phyloP scores from a whole-genome alignment of 2,113 vertebrate species.

The Apteryx owenii region DNA sequence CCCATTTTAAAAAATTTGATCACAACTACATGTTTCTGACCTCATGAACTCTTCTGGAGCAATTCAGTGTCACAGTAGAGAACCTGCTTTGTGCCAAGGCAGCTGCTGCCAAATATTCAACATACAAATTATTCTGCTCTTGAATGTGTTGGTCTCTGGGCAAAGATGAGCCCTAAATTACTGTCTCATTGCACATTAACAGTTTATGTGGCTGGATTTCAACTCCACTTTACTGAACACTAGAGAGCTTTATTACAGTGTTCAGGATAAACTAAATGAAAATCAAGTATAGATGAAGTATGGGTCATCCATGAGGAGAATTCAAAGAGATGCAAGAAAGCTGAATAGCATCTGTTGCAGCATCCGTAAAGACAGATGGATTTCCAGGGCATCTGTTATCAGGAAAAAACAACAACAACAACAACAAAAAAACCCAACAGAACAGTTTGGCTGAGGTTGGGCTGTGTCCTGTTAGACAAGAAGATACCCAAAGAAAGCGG shows the following conservation, averaged over 20 bases:
- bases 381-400: not conserved
- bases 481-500: not conserved
- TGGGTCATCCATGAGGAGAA: slow-evolving; percentile 12
- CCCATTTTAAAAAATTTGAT: not conserved
- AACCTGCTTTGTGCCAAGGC: not conserved
- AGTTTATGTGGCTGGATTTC: slow-evolving; percentile 25
- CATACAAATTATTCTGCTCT: not conserved
- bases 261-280: slow-evolving; percentile 49
- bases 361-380: not conserved
- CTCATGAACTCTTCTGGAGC: not conserved
- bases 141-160: not conserved
- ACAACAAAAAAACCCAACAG: not conserved
- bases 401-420: not conserved
- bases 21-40: not conserved
- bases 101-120: not conserved
- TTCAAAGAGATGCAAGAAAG: not conserved
- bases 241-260: slow-evolving; percentile 4
- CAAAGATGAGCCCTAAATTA: slow-evolving; percentile 19
- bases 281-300: slow-evolving; percentile 35
- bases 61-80: not conserved
- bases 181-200: not conserved
- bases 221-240: slow-evolving; percentile 18
- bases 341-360: not conserved
- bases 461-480: not conserved
- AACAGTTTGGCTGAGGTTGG: not conserved